phyloP scores from a whole-genome alignment of 2,797 vertebrate species.

The Taeniopygia guttata region DNA sequence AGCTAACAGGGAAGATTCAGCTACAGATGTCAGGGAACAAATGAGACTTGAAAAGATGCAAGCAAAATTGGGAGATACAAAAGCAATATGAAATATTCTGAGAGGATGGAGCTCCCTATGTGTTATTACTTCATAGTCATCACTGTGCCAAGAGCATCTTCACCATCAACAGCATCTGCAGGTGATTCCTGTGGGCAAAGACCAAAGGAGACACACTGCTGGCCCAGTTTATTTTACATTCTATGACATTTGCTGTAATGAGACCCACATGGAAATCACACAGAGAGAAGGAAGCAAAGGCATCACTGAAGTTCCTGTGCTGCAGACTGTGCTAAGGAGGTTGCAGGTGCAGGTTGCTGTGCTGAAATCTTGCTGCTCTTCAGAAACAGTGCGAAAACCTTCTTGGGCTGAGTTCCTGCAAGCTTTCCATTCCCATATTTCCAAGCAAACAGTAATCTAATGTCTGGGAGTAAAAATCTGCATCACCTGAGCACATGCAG shows the following conservation, averaged over 20 bases:
- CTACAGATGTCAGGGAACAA: background rate
- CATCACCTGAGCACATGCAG: too few species aligned
- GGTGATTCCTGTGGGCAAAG: background rate
- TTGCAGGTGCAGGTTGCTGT: background rate
- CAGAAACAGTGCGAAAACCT: background rate
- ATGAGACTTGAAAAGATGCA: background rate
- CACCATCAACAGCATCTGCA: background rate
- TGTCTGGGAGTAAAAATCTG: rapidly evolving
- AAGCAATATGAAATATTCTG: background rate
- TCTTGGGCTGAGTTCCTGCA: rapidly evolving
- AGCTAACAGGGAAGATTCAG: background rate
- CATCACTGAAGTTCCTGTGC: background rate
- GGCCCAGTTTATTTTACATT: background rate
- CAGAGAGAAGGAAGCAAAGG: background rate
- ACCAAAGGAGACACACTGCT: background rate
- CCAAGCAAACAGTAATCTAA: background rate
- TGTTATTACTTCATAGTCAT: background rate
- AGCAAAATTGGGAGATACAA: background rate
- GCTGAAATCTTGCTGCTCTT: background rate
- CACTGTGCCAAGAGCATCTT: background rate
- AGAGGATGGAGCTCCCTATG: background rate
- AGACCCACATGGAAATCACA: background rate
- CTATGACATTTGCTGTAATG: background rate
- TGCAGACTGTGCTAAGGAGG: background rate
- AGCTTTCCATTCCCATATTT: background rate